These are phyloP conservation scores for Antheraea pernyi DNA, from an alignment of 1,140 invertebrate species.

Conservation along the genomic window DNA sequence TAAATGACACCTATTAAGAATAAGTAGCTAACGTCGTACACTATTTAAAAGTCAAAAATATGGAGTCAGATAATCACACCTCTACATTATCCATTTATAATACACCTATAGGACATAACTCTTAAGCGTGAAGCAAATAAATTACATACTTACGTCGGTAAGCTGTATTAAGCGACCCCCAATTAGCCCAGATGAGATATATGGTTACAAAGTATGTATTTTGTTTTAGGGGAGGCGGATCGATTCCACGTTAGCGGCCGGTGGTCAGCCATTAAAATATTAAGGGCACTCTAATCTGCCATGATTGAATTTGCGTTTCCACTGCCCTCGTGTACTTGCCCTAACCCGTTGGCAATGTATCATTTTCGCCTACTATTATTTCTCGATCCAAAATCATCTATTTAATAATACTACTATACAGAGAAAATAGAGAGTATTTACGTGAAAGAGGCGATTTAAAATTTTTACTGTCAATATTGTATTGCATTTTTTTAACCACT, in stretches of 20 bases:
- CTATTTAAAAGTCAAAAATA: slow-evolving; percentile 16
- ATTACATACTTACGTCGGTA: slow-evolving; percentile 76
- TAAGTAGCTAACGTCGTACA: slow-evolving; percentile 7
- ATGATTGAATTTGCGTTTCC: slow-evolving; percentile 76
- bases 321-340: slow-evolving; percentile 36
- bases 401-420: neutral
- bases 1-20: neutral
- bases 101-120: slow-evolving; percentile 28
- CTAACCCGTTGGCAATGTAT: slow-evolving; percentile 45
- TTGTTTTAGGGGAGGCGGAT: slow-evolving; percentile 56
- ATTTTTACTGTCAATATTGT: too few species aligned
- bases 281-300: slow-evolving; percentile 72
- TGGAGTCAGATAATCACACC: slow-evolving; percentile 20
- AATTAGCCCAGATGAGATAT: slow-evolving; percentile 73
- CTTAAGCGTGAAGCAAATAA: slow-evolving; percentile 62
- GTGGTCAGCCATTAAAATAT: slow-evolving; percentile 77
- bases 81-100: slow-evolving; percentile 28
- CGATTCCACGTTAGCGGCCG: slow-evolving; percentile 65
- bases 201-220: slow-evolving; percentile 66
- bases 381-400: slow-evolving; percentile 17
- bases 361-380: slow-evolving; percentile 31
- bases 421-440: too few species aligned
- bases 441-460: too few species aligned
- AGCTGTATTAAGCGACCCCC: slow-evolving; percentile 77
- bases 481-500: too few species aligned